Base-by-base conservation (phyloP, 2,888 invertebrate genomes). In the Graphium colonna region DNA sequence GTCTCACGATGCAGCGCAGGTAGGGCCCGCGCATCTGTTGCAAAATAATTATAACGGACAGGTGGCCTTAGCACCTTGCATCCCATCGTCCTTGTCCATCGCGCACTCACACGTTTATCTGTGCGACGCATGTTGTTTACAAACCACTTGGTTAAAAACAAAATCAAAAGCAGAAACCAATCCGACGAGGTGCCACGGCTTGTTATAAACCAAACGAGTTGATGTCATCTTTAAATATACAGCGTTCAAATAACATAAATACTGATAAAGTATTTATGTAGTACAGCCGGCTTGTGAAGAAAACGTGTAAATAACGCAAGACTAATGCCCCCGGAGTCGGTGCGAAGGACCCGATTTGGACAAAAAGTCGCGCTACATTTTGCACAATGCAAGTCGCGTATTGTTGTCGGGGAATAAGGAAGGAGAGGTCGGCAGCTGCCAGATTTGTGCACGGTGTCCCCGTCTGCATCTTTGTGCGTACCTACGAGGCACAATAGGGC, bases 391-490 rank as follows among this genome's bases (percentile, higher is more conserved):
- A 65, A 65, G 56, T 60, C 66, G 67, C 66, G 69, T 61, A 81
- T 85, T 88, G 82, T 88, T 84, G 75, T 73, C 69, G 55, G 67
- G 71, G 71, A 71, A 75, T 76, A 75, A 79, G 81, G 77, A 79
- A 83, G 83, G 81, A 82, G 81, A 82, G 79, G 73, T 77, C 62
- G 75, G 78, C 89, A 89, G 89, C 89, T 89, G 89, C 88, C 77
- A 73, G 82, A 80, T 82, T 84, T 83, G 83, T 86, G 86, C 85
- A 85, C 75, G 76, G 68, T 79, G 79, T 79, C 82, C 84, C 85
- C 82, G 83, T 84, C 85, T 83, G 79, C 83, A 86, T 87, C 82
- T 83, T 85, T 83, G 82, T 84, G 75, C 57, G 57, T 75, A 73
- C 73, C 72, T 72, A 72, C 73, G 63, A 51, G 68, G 77, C 67